Evolutionary conservation across 2,888 invertebrate species (phyloP).

Genomic region (Cremastinae sp.): DNA sequence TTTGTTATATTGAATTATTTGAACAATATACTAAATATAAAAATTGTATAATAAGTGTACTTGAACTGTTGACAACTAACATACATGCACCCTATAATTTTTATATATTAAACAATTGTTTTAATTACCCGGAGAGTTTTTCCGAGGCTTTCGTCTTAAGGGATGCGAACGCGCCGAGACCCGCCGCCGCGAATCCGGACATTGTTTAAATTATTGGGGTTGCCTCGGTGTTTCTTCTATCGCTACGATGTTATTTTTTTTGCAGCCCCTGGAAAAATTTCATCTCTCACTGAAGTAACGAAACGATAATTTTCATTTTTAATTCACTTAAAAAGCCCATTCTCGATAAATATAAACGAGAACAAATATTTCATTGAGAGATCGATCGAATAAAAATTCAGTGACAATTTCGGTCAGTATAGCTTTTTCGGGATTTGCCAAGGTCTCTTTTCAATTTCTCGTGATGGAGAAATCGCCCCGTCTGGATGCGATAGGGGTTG

Average conservation of each 20-base stretch:
- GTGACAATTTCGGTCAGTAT: not conserved
- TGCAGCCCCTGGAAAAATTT: constrained; percentile 74
- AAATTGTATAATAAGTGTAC: too few species aligned
- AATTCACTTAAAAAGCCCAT: not conserved
- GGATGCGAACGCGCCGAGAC: constrained; percentile 77
- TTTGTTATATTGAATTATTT: too few species aligned
- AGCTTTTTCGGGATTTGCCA: constrained; percentile 1
- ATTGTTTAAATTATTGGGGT: constrained; percentile 80
- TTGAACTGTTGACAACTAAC: too few species aligned
- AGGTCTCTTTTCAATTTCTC: constrained; percentile 25
- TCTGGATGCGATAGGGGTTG: not conserved
- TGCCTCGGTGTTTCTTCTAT: constrained; percentile 69
- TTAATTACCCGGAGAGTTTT: constrained; percentile 75
- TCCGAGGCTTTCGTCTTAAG: constrained; percentile 76
- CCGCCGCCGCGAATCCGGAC: constrained; percentile 79
- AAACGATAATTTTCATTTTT: not conserved
- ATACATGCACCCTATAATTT: too few species aligned
- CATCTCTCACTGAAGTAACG: not conserved
- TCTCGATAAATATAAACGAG: not conserved
- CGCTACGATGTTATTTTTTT: constrained; percentile 67
- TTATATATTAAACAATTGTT: too few species aligned
- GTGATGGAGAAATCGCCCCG: constrained; percentile 14
- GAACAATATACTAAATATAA: too few species aligned
- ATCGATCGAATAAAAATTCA: not conserved
- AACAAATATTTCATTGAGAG: not conserved